Evolutionary conservation across 2,888 invertebrate species (phyloP).

Genomic region (Hypomecis punctinalis): DNA sequence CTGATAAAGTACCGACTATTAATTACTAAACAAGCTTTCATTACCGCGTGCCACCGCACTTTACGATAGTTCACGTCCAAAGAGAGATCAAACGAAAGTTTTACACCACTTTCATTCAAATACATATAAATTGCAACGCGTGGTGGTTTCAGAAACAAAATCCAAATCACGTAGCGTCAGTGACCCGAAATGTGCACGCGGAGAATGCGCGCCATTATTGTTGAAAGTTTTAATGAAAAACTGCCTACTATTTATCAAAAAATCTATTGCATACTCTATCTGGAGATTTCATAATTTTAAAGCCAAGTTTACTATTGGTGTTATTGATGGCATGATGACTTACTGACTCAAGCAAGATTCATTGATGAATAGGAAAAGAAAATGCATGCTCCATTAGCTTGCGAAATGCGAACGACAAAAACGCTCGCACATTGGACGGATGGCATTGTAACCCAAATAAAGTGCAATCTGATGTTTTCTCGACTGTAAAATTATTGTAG

Average conservation of each 20-base stretch:
- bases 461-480: constrained; percentile 34
- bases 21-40: constrained; percentile 53
- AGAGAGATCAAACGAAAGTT: constrained; percentile 59
- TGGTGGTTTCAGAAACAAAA: constrained; percentile 56
- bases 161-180: constrained; percentile 66
- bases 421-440: constrained; percentile 15
- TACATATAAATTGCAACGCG: constrained; percentile 53
- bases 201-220: constrained; percentile 46
- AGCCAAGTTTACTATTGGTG: constrained; percentile 20
- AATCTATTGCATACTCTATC: constrained; percentile 53
- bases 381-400: constrained; percentile 19
- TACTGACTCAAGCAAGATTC: neutral
- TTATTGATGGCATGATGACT: constrained; percentile 17
- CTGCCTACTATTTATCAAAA: constrained; percentile 52
- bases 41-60: constrained; percentile 59
- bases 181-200: constrained; percentile 59
- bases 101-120: constrained; percentile 56
- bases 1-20: constrained; percentile 53
- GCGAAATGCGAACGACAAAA: constrained; percentile 25
- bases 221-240: constrained; percentile 55
- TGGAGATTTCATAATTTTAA: constrained; percentile 60
- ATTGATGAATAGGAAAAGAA: constrained; percentile 10
- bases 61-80: constrained; percentile 43
- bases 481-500: constrained; percentile 25
- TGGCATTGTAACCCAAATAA: constrained; percentile 42